These are phyloP conservation scores for Tachyglossus aculeatus DNA, from an alignment of 2,797 vertebrate species.

Conservation along the genomic window DNA sequence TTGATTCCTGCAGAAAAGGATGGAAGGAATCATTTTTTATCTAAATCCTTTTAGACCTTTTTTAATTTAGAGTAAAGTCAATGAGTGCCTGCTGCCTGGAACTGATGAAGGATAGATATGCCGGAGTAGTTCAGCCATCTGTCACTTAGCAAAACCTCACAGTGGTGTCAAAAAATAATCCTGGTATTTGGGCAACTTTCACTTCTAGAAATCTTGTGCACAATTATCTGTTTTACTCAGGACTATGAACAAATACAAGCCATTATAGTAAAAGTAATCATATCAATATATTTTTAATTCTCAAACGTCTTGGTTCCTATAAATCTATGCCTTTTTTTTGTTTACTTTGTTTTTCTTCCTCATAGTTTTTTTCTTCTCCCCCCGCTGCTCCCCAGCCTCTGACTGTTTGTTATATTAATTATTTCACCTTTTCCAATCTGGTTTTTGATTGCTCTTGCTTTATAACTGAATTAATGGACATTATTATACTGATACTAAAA, in stretches of 20 bases:
- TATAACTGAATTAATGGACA: slow-evolving; percentile 1
- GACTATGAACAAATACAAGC: not conserved
- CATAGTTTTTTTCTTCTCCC: not conserved
- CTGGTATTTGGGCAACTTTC: not conserved
- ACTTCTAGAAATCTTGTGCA: slow-evolving; percentile 14
- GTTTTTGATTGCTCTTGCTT: slow-evolving; percentile 1
- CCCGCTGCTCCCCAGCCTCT: not conserved
- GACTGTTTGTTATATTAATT: slow-evolving; percentile 26
- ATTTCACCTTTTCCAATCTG: not conserved
- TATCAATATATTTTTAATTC: slow-evolving; percentile 23
- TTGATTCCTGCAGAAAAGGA: slow-evolving; percentile 1
- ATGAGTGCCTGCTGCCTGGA: not conserved
- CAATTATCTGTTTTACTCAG: not conserved
- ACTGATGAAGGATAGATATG: slow-evolving; percentile 7
- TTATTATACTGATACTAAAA: not conserved
- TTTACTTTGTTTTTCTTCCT: slow-evolving; percentile 13
- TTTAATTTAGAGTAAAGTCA: slow-evolving; percentile 9
- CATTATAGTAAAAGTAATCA: slow-evolving; percentile 17
- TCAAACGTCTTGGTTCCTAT: not conserved
- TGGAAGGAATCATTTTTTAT: slow-evolving; percentile 11
- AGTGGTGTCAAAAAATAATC: slow-evolving; percentile 25
- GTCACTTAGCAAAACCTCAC: slow-evolving; percentile 36
- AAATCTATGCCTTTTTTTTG: slow-evolving; percentile 8
- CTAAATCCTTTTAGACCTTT: not conserved
- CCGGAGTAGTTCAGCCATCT: not conserved